These are phyloP conservation scores for Odontocerum albicorne DNA, from an alignment of 2,888 invertebrate genomes.

Conservation along the genomic window DNA sequence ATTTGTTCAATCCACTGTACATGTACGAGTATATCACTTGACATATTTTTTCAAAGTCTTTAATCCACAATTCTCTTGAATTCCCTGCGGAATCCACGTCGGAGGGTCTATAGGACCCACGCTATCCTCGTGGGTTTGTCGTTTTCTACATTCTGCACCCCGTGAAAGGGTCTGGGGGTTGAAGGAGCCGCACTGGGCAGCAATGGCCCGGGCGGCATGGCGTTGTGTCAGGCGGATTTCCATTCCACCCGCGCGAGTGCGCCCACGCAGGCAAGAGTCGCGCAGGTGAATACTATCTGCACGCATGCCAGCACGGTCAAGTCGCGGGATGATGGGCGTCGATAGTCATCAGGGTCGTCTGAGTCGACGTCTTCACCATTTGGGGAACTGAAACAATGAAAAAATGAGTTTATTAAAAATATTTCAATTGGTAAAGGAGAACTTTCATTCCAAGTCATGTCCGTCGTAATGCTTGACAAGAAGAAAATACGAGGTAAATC, in stretches of 20 bases:
- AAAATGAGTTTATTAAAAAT: neutral
- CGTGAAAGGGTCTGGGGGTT: constrained; percentile 5
- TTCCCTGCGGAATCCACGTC: neutral
- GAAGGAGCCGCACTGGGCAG: neutral
- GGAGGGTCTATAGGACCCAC: constrained; percentile 37
- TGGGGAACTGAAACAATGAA: constrained; percentile 27
- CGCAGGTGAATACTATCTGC: constrained; percentile 28
- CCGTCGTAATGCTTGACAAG: no score
- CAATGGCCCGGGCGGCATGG: constrained; percentile 10
- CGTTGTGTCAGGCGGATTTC: constrained; percentile 23
- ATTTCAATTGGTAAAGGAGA: no score
- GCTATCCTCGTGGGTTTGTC: constrained; percentile 27
- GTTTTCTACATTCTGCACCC: constrained; percentile 22
- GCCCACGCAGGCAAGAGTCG: constrained; percentile 29
- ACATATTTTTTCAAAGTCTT: no score
- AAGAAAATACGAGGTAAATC: no score
- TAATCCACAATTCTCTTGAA: no score
- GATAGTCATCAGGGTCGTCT: constrained; percentile 10
- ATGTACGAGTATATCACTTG: no score
- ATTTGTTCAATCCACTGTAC: no score
- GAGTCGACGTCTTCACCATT: constrained; percentile 32
- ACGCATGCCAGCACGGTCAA: constrained; percentile 31
- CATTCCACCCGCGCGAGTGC: constrained; percentile 27
- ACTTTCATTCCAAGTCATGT: no score
- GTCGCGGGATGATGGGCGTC: constrained; percentile 27